Conservation (phyloP, 2,797 vertebrate species). For the Clarias laeviceps region DNA sequence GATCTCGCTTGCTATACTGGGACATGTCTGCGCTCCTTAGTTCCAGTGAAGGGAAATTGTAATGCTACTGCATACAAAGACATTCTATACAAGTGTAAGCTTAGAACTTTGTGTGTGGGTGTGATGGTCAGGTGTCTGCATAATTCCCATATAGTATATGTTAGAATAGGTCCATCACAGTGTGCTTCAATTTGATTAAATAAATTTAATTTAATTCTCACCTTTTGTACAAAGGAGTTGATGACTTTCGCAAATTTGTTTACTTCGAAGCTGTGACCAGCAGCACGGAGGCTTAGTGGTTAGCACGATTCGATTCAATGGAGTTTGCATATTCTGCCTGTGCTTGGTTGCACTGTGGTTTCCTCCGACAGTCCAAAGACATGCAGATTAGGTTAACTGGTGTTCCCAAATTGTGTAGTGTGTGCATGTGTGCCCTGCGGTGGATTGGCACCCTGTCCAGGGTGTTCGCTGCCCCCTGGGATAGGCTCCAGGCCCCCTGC, state of each 20-base stretch:
- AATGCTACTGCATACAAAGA: background rate
- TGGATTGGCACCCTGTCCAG: too few species aligned
- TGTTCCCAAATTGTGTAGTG: too few species aligned
- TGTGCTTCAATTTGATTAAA: background rate
- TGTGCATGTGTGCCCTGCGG: too few species aligned
- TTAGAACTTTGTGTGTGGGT: background rate
- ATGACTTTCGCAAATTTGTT: background rate
- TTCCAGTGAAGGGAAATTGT: background rate
- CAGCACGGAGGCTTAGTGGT: too few species aligned
- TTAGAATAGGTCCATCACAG: background rate
- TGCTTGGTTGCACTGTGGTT: too few species aligned
- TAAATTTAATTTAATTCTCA: background rate
- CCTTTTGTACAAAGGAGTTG: background rate
- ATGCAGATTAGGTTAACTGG: too few species aligned
- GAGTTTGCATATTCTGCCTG: too few species aligned
- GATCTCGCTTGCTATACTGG: background rate
- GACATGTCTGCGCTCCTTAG: background rate
- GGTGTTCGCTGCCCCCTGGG: too few species aligned
- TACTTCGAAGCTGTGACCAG: background rate
- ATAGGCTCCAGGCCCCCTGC: too few species aligned
- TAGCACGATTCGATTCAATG: too few species aligned
- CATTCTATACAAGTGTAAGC: background rate
- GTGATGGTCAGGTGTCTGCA: background rate
- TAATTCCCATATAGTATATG: background rate
- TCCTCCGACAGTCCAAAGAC: too few species aligned